Base-by-base conservation (phyloP, 1,140 invertebrate species). In the Drosophila littoralis region DNA sequence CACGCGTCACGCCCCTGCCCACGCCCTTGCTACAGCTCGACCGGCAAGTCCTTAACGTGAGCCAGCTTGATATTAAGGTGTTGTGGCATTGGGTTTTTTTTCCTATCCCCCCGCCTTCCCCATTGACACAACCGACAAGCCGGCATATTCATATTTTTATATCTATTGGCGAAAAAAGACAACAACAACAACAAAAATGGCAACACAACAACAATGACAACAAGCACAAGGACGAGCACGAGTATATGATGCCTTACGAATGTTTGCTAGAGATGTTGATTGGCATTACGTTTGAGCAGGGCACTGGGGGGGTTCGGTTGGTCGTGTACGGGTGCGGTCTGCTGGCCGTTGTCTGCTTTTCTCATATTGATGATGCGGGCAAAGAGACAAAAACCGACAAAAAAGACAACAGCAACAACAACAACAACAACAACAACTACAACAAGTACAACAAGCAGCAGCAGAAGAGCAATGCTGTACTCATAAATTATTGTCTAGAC, bases 401-500 rank as follows among this genome's bases (percentile, higher is more conserved):
- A 51, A 52, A 69, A 40, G 8, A 52, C 13, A 54, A 43, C 32
- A 50, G 28, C 9, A 43, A 28, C 22, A 28, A 28, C 22, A 28
- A 28, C 17, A 17, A 1, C 17, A 17, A 63, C 63, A 46, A 63
- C 46, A 61, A 65, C 35, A 65, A 13, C 42, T 35, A 48, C 55
- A 75, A 9, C 15, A 22, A 46, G 40, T 43, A 35, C 40, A 72
- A 50, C 35, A 63, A 63, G 57, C 58, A 52, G 60, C 46, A 45
- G 51, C 48, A 77, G 63, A 77, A 59, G 64, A 77, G 69, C 71
- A 54, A 59, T 52, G 71, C 69, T 66, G 79, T 69, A 69, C 90
- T 91, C 90, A 91, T 91, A 91, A 91, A 91, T 91, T 91, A 91
- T 91, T 91, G 90, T 91, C 90, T 91, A 91, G 90, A 91, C 90